A percentile compares a stretch with the other conserved stretches of the same genome.
These are phyloP conservation scores for Sepioteuthis lessoniana DNA, from an alignment of 2,888 invertebrate genomes.

Conservation along the genomic window DNA sequence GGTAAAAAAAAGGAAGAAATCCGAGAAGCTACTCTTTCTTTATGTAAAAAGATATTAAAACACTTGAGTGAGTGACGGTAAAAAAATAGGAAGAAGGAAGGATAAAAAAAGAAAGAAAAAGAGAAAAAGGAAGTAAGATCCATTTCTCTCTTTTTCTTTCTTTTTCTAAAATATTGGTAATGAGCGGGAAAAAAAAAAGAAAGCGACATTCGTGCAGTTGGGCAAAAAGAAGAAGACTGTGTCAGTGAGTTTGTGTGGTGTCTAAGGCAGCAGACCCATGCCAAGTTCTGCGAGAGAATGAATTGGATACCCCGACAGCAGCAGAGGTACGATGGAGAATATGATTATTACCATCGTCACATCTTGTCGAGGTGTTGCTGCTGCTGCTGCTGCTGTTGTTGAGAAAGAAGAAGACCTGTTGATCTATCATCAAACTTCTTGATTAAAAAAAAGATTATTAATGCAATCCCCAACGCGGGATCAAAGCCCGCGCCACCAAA, in stretches of 20 bases:
- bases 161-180: too few relatives aligned
- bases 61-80: background rate
- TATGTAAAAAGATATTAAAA: background rate
- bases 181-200: background rate
- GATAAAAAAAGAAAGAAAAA: background rate
- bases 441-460: background rate
- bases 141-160: too few relatives aligned
- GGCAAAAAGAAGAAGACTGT: background rate
- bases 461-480: background rate
- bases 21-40: background rate
- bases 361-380: background rate
- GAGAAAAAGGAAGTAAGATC: too few relatives aligned
- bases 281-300: background rate
- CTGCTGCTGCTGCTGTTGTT: background rate
- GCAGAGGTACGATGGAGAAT: background rate
- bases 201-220: background rate
- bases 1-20: too few relatives aligned
- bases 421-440: background rate
- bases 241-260: too few relatives aligned
- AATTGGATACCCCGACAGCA: conserved; percentile 7
- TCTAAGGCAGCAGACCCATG: background rate
- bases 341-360: background rate
- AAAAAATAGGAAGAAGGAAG: background rate
- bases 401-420: background rate
- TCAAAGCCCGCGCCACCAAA: background rate